These are phyloP conservation scores for Apeira syringaria DNA, from an alignment of 2,888 invertebrate species.

Conservation along the genomic window DNA sequence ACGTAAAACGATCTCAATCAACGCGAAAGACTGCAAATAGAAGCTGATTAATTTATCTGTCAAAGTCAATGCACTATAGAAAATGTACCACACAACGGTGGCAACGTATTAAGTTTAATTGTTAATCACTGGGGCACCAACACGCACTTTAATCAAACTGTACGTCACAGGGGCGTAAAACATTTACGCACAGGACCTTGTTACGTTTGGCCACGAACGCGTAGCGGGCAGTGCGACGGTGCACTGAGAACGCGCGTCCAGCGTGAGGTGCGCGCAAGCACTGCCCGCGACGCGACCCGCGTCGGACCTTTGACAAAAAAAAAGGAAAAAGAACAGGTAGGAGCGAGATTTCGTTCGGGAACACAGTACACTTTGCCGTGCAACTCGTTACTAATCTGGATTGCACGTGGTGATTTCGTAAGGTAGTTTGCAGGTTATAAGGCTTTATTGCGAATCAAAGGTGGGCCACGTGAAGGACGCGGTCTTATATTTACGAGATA, in stretches of 20 bases:
- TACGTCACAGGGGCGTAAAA: slow-evolving; percentile 12
- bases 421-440: slow-evolving; percentile 15
- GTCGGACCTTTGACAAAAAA: slow-evolving; percentile 71
- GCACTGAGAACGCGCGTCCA: slow-evolving; percentile 52
- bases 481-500: too few relatives aligned
- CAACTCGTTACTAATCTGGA: slow-evolving; percentile 12
- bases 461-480: neutral
- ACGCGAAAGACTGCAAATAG: too few relatives aligned
- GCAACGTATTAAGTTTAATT: too few relatives aligned
- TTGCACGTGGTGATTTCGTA: slow-evolving; percentile 21
- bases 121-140: too few relatives aligned
- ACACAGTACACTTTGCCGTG: slow-evolving; percentile 3
- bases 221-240: slow-evolving; percentile 1
- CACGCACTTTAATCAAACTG: neutral
- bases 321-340: slow-evolving; percentile 50
- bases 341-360: slow-evolving; percentile 28
- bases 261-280: slow-evolving; percentile 61
- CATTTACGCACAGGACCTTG: slow-evolving; percentile 9
- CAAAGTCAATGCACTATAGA: too few relatives aligned
- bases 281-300: slow-evolving; percentile 63
- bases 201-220: slow-evolving; percentile 14
- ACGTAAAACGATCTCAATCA: too few relatives aligned
- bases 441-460: slow-evolving; percentile 1
- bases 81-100: too few relatives aligned
- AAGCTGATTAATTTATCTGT: too few relatives aligned